phyloP scores from a whole-genome alignment of 2,113 vertebrate species.

The Actinemys pallida region DNA sequence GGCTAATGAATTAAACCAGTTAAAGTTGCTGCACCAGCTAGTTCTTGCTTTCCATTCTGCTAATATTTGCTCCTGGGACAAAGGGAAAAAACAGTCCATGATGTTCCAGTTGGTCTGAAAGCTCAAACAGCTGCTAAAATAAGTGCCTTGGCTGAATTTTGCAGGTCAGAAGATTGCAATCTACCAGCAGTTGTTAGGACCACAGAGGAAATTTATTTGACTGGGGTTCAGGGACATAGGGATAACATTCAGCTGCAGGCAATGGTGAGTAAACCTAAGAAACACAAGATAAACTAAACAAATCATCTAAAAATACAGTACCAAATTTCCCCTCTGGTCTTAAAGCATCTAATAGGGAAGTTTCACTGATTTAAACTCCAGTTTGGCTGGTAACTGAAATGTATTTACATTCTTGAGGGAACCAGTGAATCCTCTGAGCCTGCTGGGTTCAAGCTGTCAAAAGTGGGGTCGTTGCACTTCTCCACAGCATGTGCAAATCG shows the following conservation, averaged over 20 bases:
- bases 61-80: conserved; percentile 53
- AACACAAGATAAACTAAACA: background rate
- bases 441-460: background rate
- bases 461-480: fast-evolving
- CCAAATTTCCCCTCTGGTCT: conserved; percentile 27
- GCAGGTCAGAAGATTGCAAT: conserved; percentile 54
- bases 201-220: conserved; percentile 61
- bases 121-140: conserved; percentile 74
- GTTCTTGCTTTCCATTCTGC: conserved; percentile 37
- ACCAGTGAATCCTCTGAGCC: fast-evolving
- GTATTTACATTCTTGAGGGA: background rate
- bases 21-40: background rate
- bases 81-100: conserved; percentile 35
- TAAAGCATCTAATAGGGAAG: background rate
- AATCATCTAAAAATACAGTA: background rate
- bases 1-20: background rate
- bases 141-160: conserved; percentile 52
- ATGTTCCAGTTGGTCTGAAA: conserved; percentile 59
- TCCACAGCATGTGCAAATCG: background rate
- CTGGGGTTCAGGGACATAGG: conserved; percentile 19
- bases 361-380: conserved; percentile 50
- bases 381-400: conserved; percentile 14
- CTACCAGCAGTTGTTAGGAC: conserved; percentile 64
- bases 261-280: background rate
- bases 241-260: conserved; percentile 40